phyloP scores from a whole-genome alignment of 1,140 invertebrate genomes.

The Apis florea region DNA sequence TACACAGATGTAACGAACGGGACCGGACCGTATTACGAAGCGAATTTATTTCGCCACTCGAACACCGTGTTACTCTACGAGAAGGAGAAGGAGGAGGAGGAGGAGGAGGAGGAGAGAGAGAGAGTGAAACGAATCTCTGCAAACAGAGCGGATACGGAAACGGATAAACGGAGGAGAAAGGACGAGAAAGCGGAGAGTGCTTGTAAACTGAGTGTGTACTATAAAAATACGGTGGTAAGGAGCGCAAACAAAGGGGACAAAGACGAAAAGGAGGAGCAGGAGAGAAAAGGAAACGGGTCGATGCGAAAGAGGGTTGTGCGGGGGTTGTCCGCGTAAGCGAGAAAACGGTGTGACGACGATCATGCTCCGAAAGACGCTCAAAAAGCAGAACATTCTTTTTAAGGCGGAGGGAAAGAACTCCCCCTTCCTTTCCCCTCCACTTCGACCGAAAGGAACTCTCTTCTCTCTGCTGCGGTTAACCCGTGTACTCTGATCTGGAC shows the following conservation, averaged over 20 bases:
- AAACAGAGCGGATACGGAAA: not conserved
- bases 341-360: slow-evolving; percentile 7
- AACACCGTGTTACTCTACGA: no score
- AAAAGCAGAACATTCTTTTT: slow-evolving; percentile 33
- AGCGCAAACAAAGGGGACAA: slow-evolving; percentile 34
- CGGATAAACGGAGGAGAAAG: not conserved
- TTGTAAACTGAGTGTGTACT: slow-evolving; percentile 20
- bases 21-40: not conserved
- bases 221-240: slow-evolving; percentile 28
- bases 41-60: slow-evolving; percentile 19
- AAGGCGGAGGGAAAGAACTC: slow-evolving; percentile 7
- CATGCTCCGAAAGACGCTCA: slow-evolving; percentile 40
- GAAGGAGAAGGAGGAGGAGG: no score
- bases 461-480: no score
- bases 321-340: slow-evolving; percentile 6
- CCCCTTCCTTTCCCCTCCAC: no score
- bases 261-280: not conserved
- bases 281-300: not conserved
- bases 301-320: slow-evolving; percentile 2
- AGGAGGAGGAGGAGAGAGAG: no score
- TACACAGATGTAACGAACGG: not conserved
- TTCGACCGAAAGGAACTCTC: not conserved
- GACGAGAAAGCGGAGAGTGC: not conserved
- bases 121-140: not conserved
- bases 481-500: no score